Evolutionary conservation across 2,113 vertebrate genomes (phyloP).

Genomic region (Gymnogyps californianus): DNA sequence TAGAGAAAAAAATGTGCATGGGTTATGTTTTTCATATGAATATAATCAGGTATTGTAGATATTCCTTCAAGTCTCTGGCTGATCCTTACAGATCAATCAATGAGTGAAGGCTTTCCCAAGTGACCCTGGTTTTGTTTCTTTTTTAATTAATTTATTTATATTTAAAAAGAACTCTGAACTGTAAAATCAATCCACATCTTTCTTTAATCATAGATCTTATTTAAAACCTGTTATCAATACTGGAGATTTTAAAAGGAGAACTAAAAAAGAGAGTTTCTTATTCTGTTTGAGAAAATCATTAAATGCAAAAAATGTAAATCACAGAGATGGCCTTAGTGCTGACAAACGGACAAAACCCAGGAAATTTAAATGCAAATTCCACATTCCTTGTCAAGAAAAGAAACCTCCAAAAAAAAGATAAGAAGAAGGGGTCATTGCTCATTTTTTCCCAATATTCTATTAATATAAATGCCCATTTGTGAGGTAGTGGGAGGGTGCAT

Average conservation of each 20-base stretch:
- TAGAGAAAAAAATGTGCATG: background rate
- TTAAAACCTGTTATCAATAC: slow-evolving; percentile 33
- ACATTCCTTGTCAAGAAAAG: background rate
- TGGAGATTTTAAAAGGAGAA: slow-evolving; percentile 19
- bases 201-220: slow-evolving; percentile 43
- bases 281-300: slow-evolving; percentile 21
- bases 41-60: background rate
- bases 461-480: background rate
- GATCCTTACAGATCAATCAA: background rate
- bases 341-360: background rate
- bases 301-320: background rate
- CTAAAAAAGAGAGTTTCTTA: background rate
- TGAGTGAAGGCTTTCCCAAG: background rate
- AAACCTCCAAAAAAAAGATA: background rate
- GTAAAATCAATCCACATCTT: slow-evolving; percentile 39
- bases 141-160: slow-evolving; percentile 5
- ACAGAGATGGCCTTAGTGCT: background rate
- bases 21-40: background rate
- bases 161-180: background rate
- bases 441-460: background rate
- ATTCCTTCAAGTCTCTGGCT: background rate
- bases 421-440: background rate
- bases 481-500: background rate
- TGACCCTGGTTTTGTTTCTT: background rate
- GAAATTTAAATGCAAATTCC: slow-evolving; percentile 5